Evolutionary conservation across 2,113 vertebrate species (phyloP).

Genomic region (Scortum barcoo): DNA sequence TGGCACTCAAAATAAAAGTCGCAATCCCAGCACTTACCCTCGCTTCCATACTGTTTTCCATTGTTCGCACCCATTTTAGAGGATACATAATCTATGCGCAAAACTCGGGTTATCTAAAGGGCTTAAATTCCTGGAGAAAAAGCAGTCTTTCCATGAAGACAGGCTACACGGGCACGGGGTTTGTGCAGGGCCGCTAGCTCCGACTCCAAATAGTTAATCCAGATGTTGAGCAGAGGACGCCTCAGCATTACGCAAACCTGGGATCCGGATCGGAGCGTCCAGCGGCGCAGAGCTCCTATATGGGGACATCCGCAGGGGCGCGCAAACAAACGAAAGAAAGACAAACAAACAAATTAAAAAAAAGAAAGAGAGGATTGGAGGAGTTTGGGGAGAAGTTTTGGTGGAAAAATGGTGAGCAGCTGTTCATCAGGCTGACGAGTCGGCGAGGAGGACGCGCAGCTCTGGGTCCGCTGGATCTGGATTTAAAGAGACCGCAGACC

Average conservation of each 20-base stretch:
- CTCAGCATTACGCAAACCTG: conserved; percentile 70
- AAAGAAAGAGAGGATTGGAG: conserved; percentile 4
- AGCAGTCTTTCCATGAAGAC: conserved; percentile 41
- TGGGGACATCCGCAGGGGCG: conserved; percentile 42
- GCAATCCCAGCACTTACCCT: conserved; percentile 87
- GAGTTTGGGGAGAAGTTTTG: conserved; percentile 51
- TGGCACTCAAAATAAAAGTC: not conserved
- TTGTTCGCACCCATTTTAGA: conserved; percentile 97
- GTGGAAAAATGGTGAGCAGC: conserved; percentile 72
- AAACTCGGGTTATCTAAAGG: conserved; percentile 43
- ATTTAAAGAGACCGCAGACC: conserved; percentile 85
- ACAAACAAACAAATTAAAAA: not conserved
- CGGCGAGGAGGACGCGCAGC: conserved; percentile 69
- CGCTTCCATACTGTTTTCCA: conserved; percentile 97
- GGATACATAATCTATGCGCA: conserved; percentile 89
- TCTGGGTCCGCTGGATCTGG: conserved; percentile 55
- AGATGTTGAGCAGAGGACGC: conserved; percentile 76
- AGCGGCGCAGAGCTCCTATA: conserved; percentile 48
- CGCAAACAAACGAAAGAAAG: not conserved
- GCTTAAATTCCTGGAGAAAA: conserved; percentile 58
- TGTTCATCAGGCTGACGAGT: conserved; percentile 77
- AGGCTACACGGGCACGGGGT: conserved; percentile 35
- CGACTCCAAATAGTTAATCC: conserved; percentile 82
- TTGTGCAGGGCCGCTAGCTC: conserved; percentile 53
- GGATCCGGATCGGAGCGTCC: conserved; percentile 58